Evolutionary conservation across 2,113 vertebrate genomes (phyloP), one percentile per base, ranked within the genome.

Genomic region (Stercorarius parasiticus): DNA sequence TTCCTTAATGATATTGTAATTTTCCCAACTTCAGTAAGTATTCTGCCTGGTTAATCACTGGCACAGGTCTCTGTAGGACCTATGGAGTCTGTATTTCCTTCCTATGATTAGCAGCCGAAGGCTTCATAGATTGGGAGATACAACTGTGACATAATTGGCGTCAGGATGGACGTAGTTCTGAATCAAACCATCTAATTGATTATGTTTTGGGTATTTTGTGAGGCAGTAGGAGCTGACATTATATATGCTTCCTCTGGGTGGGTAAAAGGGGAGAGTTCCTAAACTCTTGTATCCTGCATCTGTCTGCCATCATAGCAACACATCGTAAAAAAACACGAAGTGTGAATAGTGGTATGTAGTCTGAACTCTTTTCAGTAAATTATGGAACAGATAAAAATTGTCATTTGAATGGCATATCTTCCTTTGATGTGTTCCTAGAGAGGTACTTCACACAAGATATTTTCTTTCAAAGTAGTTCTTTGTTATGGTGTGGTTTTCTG

Each of bases 291-390:
- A 45, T 83, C 58, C 64, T 56, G 5, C 65, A 53, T 40, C 56
- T 81, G 40, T 64, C 89, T 91, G 65, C 34, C n/a, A 45, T 84
- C 0, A 1, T 34, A 86, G 80, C 47, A 77, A 23, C 58, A 53
- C 59, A 7, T 43, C 1, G 0, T 58, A 32, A 94, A 92, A 81
- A 36, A 5, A 0, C 2, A 4, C 4, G 15, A 9, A 26, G 27
- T 81, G 56, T 73, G 59, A 80, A 70, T 65, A 78, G 27, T 25
- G n/a, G 14, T 92, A 52, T 10, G 2, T 93, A 86, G 82, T 79
- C 86, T 95, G 76, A 87, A 82, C 26, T 90, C 69, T 91, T 95
- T 95, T 90, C 72, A 27, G 42, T 90, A 88, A n/a, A 56, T 78
- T 81, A 47, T 94, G 78, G 83, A 93, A 83, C 78, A 95, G 82